These are phyloP conservation scores for Tachina fera DNA, from an alignment of 2,888 invertebrate genomes.

Conservation along the genomic window DNA sequence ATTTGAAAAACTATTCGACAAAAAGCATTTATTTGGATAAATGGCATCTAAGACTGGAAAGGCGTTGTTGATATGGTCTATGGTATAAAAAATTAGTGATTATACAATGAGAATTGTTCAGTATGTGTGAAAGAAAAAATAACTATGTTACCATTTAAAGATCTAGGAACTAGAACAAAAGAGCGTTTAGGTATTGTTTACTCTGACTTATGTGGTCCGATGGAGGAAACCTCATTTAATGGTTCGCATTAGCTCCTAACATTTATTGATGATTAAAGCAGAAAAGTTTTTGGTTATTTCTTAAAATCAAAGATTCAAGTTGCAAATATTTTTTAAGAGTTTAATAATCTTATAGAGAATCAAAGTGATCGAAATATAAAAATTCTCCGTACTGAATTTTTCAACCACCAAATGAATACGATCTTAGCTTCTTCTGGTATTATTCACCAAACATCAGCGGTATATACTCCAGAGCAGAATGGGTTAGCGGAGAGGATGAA, in stretches of 20 bases:
- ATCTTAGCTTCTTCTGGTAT: neutral
- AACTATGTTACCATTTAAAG: neutral
- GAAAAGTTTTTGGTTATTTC: constrained; percentile 18
- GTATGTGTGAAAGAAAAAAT: constrained; percentile 5
- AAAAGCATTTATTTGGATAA: neutral
- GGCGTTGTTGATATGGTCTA: neutral
- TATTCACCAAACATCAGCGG: neutral
- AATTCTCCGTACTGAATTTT: constrained; percentile 30
- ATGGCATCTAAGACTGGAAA: neutral
- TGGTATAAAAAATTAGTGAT: neutral
- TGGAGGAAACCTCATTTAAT: neutral
- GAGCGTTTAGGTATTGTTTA: neutral
- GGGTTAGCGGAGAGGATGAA: constrained; percentile 45
- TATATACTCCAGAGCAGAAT: constrained; percentile 33
- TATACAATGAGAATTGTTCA: neutral
- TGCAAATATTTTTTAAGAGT: neutral
- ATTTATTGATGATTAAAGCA: constrained; percentile 16
- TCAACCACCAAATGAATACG: neutral
- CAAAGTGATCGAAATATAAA: too few relatives aligned
- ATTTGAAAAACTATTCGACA: neutral
- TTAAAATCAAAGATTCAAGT: constrained; percentile 49
- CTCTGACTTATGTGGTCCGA: constrained; percentile 10
- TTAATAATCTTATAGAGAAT: neutral
- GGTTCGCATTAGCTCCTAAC: neutral
- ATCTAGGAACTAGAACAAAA: neutral